Base-by-base conservation (phyloP, 1,140 invertebrate species). In the Octopus bimaculoides region DNA sequence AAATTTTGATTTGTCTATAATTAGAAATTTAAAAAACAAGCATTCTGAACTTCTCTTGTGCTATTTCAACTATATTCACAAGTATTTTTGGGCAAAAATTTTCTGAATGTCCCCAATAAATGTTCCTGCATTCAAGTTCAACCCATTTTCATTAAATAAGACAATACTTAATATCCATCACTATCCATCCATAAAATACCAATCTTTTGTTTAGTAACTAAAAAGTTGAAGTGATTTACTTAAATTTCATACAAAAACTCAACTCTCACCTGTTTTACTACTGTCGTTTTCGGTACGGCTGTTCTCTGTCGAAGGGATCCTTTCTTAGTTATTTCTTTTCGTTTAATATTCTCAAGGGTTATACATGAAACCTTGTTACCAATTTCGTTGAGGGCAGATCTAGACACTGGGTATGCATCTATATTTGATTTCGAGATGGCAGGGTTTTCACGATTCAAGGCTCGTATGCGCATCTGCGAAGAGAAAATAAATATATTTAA, bases 341-440 rank as follows among this genome's bases (percentile, higher is more conserved):
- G 86, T 69, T 82, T 84, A 52, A 55, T 81, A 61, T 84, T 81
- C 55, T 87, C 85, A 54, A 87, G 85, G 17, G 85, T 84, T 73
- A 88, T 84, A 10, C 84, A 85, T 10, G 87, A 87, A 0, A 89
- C 88, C 79, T 87, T 85, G 79, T 88, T 89, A 9, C 86, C 86
- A 78, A 89, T 89, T 80, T 89, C 88, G 5, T 87, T 86, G 17
- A 89, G 81, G 8, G 89, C 87, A 55, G 85, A 81, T 76, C 86
- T 20, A 20, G 54, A 56, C n/a, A 73, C 74, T 52, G 20, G 20
- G 20, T 10, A 10, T 5, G 79, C 20, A n/a, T 75, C 52, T 12
- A 14, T 41, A 61, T 61, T 61, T 12, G 20, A 14, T 71, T 41
- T 55, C 4, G 8, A 41, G 12, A 9, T 14, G 10, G 7, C 52